Base-by-base conservation (phyloP, 2,888 invertebrate genomes). In the Parnassius glacialis region DNA sequence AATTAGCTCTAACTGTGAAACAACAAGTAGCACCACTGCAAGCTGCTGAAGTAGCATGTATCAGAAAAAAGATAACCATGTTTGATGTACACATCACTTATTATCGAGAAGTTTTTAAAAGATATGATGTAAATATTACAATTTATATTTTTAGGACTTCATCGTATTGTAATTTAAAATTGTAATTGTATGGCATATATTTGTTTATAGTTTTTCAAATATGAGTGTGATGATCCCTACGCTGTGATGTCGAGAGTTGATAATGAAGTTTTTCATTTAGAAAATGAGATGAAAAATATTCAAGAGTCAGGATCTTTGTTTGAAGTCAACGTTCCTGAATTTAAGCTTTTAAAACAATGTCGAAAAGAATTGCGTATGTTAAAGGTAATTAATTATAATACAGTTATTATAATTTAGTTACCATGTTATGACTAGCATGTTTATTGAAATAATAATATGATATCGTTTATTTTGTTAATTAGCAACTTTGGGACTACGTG, bases 401-500 rank as follows among this genome's bases (percentile, higher is more conserved):
- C 41, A n/a, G n/a, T n/a, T 47, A n/a, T 13, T 20, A 3, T 25
- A 52, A 16, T 5, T 5, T 45, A 52, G 11, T 10, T 52, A 20
- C 10, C 55, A n/a, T 20, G 47, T 45, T 50, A 52, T 51, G 10
- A 5, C 34, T 34, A 34, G 3, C 7, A 34, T 34, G 34, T 34
- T 34, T 34, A 34, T 34, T 34, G 7, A 34, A 34, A 34, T 34
- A 34, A 34, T 34, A 7, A 7, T 34, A 34, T 7, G 7, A 7
- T 7, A 34, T 7, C 7, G 7, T 7, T 34, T 34, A 34, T 34
- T 20, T 43, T 43, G 0, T 44, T 54, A n/a, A 11, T 47, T 80
- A 97, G 94, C 97, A 97, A 94, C 93, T 99, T 11, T 99, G 99
- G 99, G 98, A 99, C 88, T 98, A 98, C 80, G 95, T 96, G 10